Evolutionary conservation across 1,140 invertebrate species (phyloP).

Genomic region (Papilio machaon): DNA sequence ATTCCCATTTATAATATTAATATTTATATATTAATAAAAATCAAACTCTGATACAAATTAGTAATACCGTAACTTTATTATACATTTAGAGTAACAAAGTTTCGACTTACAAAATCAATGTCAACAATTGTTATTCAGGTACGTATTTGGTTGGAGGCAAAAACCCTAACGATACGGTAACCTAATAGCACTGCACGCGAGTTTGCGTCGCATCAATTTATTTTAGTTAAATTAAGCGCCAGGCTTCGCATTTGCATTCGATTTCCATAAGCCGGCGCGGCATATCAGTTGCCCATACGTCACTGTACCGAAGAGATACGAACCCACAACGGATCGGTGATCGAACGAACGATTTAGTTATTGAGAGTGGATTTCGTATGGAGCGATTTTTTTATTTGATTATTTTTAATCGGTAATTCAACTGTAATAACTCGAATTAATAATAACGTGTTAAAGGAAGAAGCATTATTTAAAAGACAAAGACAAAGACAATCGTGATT

Average conservation of each 20-base stretch:
- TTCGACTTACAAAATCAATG: neutral
- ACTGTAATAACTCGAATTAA: neutral
- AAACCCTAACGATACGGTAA: conserved; percentile 72
- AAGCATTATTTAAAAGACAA: neutral
- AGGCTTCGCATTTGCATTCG: conserved; percentile 78
- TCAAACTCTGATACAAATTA: too few species aligned
- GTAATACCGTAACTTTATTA: neutral
- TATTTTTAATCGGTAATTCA: neutral
- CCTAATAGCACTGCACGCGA: conserved; percentile 63
- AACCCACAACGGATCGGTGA: conserved; percentile 53
- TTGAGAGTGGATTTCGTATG: conserved; percentile 41
- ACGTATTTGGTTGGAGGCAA: conserved; percentile 9
- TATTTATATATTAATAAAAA: too few species aligned
- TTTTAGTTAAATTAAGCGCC: conserved; percentile 79
- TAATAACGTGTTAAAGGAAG: neutral
- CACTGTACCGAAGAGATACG: conserved; percentile 67
- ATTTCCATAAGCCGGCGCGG: conserved; percentile 77
- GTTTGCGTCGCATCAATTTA: conserved; percentile 69
- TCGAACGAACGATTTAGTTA: conserved; percentile 56
- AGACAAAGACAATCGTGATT: neutral
- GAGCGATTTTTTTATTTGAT: neutral
- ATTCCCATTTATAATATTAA: too few species aligned
- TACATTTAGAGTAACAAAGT: neutral
- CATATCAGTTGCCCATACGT: conserved; percentile 75
- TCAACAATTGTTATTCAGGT: neutral